Conservation (phyloP, 2,113 vertebrate genomes). For the Thamnaconus septentrionalis region DNA sequence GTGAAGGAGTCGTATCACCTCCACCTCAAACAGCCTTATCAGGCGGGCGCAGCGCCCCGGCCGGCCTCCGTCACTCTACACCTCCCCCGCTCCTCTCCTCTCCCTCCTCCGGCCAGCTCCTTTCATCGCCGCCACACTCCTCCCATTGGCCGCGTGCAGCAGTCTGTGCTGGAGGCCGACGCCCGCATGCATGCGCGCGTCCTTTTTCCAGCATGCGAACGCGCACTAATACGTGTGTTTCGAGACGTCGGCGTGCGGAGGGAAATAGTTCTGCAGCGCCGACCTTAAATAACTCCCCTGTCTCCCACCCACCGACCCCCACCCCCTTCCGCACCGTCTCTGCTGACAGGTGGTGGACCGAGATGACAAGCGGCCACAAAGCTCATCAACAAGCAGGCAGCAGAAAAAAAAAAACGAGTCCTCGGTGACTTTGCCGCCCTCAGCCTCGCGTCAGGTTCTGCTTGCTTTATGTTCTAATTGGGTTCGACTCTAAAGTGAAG, state of each 20-base stretch:
- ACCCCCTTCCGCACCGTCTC: background rate
- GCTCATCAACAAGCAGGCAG: too few species aligned
- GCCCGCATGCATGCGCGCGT: too few species aligned
- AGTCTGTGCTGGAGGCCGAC: too few species aligned
- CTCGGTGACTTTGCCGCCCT: too few species aligned
- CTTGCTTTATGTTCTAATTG: too few species aligned
- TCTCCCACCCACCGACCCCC: too few species aligned
- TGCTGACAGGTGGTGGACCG: background rate
- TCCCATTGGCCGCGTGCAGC: constrained; percentile 6
- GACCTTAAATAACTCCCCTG: too few species aligned
- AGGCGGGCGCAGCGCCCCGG: constrained; percentile 37
- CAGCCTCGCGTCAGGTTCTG: too few species aligned
- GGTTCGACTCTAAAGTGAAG: too few species aligned
- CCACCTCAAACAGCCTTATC: constrained; percentile 53
- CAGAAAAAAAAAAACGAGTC: too few species aligned
- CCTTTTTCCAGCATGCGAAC: too few species aligned
- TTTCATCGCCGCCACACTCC: constrained; percentile 16
- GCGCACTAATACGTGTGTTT: background rate
- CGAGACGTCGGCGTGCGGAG: background rate
- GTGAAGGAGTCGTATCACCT: constrained; percentile 38
- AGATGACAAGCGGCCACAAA: background rate
- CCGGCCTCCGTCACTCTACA: constrained; percentile 19
- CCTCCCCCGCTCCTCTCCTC: background rate
- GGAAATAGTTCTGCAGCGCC: background rate
- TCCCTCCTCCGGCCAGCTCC: constrained; percentile 5